Base-by-base conservation (phyloP, 2,888 invertebrate species). In the Coelopa pilipes region DNA sequence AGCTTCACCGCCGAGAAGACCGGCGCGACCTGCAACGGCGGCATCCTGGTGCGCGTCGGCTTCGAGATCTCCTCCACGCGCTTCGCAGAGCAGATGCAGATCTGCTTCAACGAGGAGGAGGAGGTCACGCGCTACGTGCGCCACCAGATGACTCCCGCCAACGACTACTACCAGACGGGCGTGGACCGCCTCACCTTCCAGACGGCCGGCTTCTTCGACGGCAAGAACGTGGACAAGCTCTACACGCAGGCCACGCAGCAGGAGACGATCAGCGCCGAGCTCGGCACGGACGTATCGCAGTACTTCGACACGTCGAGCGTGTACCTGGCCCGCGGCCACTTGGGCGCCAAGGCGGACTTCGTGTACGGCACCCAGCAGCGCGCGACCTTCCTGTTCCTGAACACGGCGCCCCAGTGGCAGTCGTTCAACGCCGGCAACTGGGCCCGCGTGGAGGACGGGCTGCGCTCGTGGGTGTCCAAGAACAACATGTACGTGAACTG, bases 391-490 rank as follows among this genome's bases (percentile, higher is more conserved):
- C 88, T 89, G 75, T 90, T 89, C 79, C 85, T 90, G 10, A 91
- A 91, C 79, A 88, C 86, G 0, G 89, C 89, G 0, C 91, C 91
- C 0, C 90, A 91, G 75, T 91, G 90, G 90, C 89, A 89, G 79
- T 87, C 86, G 1, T 90, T 92, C 80, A 92, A 92, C 80, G 89
- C 87, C 0, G 89, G 89, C 46, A 92, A 92, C 80, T 92, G 92
- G 92, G 87, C 88, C 1, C 80, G 83, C 0, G 83, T 90, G 1
- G 91, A 92, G 83, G 81, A 80, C 11, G 86, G 87, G 62, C 81
- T 90, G 0, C 85, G 91, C 13, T 74, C 81, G 1, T 83, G 80
- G 79, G 89, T 89, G 0, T 79, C 79, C 1, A 79, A 81, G 24
- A 83, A 86, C 34, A 79, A 82, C 9, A 79, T 87, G 60, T 80